Conservation (phyloP, 2,888 invertebrate genomes). For the Andricus quercusramuli region DNA sequence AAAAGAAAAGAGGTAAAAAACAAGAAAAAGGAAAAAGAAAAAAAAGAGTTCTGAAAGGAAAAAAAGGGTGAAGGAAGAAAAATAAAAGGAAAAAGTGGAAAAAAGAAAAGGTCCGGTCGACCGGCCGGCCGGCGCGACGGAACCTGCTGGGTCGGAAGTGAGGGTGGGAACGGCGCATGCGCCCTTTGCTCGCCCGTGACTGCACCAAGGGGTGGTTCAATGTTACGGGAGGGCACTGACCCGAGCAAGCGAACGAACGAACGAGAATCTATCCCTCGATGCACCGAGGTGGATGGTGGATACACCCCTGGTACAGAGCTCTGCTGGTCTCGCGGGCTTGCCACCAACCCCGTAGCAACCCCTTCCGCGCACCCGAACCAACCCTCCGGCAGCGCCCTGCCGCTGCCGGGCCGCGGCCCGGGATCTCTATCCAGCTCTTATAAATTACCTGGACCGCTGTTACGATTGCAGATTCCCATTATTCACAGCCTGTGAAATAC, state of each 20-base stretch:
- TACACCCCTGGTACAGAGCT: conserved; percentile 71
- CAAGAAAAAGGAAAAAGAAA: conserved; percentile 10
- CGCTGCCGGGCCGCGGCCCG: conserved; percentile 64
- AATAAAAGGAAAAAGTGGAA: conserved; percentile 48
- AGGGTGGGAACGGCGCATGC: conserved; percentile 69
- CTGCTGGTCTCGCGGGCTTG: conserved; percentile 55
- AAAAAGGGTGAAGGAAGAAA: conserved; percentile 39
- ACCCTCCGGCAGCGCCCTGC: conserved; percentile 57
- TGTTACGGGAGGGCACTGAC: conserved; percentile 78
- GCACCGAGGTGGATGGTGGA: conserved; percentile 74
- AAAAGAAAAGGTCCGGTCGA: conserved; percentile 53
- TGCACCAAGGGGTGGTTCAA: conserved; percentile 78
- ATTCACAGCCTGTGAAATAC: conserved; percentile 58
- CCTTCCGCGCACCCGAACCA: conserved; percentile 55
- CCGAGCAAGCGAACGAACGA: conserved; percentile 69
- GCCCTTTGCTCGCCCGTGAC: conserved; percentile 74
- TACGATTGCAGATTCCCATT: conserved; percentile 61
- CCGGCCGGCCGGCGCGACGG: conserved; percentile 59
- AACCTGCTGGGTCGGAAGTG: conserved; percentile 62
- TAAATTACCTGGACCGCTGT: conserved; percentile 71
- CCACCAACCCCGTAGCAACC: conserved; percentile 60
- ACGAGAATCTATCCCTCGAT: conserved; percentile 70
- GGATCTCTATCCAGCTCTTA: conserved; percentile 72
- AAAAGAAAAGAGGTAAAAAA: conserved; percentile 43
- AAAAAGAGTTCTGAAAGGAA: conserved; percentile 21